phyloP scores from a whole-genome alignment of 2,797 vertebrate genomes.

The Rhyacichthys aspro region DNA sequence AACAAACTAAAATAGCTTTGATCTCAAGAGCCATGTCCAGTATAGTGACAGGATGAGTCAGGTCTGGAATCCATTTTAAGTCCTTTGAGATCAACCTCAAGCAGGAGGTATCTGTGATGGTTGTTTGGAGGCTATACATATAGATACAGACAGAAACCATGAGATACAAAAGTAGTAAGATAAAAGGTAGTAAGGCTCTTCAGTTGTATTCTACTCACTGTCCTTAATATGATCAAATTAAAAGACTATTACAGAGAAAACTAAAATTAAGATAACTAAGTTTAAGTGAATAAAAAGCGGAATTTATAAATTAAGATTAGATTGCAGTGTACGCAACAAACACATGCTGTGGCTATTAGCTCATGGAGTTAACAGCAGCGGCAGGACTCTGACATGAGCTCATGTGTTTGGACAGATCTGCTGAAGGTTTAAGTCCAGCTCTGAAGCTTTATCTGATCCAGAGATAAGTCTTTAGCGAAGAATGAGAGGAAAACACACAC shows the following conservation, averaged over 20 bases:
- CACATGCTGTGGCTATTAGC: constrained; percentile 73
- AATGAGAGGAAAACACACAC: constrained; percentile 66
- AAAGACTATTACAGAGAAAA: neutral
- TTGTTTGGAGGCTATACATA: no score
- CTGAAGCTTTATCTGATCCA: constrained; percentile 74
- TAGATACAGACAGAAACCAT: no score
- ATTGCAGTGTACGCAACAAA: constrained; percentile 42
- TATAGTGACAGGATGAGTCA: no score
- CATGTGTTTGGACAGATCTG: constrained; percentile 80
- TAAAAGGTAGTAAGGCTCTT: no score
- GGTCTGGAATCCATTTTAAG: no score
- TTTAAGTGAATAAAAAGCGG: constrained; percentile 14
- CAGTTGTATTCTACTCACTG: no score
- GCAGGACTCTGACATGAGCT: constrained; percentile 72
- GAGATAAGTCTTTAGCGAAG: constrained; percentile 64
- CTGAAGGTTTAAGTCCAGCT: constrained; percentile 74
- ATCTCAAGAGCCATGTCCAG: no score
- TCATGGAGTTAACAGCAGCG: constrained; percentile 73
- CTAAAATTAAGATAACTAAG: constrained; percentile 5
- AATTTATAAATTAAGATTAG: constrained; percentile 37
- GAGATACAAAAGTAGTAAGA: no score
- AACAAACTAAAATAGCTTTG: no score
- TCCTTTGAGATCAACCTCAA: no score
- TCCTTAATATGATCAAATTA: no score
- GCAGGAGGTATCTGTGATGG: no score